Base-by-base conservation (phyloP, 2,113 vertebrate species). In the Brachyhypopomus gauderio region DNA sequence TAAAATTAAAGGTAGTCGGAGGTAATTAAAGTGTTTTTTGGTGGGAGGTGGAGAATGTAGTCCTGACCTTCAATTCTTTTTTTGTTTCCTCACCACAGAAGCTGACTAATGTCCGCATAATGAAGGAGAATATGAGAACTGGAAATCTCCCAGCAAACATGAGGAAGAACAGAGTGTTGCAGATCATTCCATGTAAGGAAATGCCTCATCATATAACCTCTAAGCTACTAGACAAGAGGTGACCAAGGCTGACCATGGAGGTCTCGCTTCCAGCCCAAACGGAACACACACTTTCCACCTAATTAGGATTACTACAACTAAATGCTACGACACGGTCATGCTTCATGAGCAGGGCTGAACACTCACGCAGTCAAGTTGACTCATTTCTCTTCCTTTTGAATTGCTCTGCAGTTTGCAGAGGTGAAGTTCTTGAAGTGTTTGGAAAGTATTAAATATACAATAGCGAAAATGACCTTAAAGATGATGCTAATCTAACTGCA, bases 91-190 rank as follows among this genome's bases (percentile, higher is more conserved):
- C 56, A 82, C 1, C 84, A 1, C 88, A 99, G 98, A 99, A 99
- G 90, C 87, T 99, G 88, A 99, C 97, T 0, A 99, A 97, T 0
- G 97, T 99, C 79, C 91, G 98, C 5, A 99, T 99, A 89, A 98
- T 99, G 97, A 99, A 99, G 82, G 98, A 99, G 88, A 97, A 98
- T 92, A 99, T 99, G 98, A 94, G 97, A 74, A 97, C 93, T 0
- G 98, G 98, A 83, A 99, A 99, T 87, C 92, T 98, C 3, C 96
- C 98, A 0, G 95, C 97, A 5, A 99, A 99, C 87, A 99, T 99
- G 98, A 98, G 97, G 93, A 99, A 99, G 89, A 97, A 97, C 60
- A 86, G 98, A 80, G 98, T 99, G 45, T 96, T 99, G 86, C 98
- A 99, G 93, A 99, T 99, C 72, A 99, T 99, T 85, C 97, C 97